These are phyloP conservation scores for Ptilodon capucinus DNA, from an alignment of 2,888 invertebrate genomes.

Conservation along the genomic window DNA sequence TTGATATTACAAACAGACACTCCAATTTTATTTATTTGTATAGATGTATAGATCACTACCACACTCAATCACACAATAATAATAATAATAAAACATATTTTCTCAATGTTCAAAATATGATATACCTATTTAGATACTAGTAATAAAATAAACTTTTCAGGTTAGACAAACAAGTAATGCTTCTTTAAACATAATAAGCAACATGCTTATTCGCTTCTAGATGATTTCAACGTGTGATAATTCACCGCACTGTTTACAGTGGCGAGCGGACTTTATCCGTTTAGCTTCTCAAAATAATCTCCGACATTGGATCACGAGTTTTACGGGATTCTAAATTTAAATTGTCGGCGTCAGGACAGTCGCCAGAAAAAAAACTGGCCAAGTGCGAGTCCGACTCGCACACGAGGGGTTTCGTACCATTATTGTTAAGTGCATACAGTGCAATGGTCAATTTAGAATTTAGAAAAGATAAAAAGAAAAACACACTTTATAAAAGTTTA, in stretches of 20 bases:
- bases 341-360: constrained; percentile 11
- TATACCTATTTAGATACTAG: background rate
- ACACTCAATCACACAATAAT: background rate
- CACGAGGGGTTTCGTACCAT: too few relatives aligned
- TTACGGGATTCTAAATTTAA: constrained; percentile 36
- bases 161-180: background rate
- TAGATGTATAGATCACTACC: too few relatives aligned
- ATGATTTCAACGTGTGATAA: constrained; percentile 11
- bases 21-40: too few relatives aligned
- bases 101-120: background rate
- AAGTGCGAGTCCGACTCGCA: too few relatives aligned
- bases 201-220: background rate
- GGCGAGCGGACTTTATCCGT: constrained; percentile 39
- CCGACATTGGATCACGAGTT: constrained; percentile 54
- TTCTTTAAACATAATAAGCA: background rate
- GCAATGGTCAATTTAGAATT: too few relatives aligned
- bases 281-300: constrained; percentile 54
- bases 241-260: constrained; percentile 24
- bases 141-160: background rate
- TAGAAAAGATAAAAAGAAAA: too few relatives aligned
- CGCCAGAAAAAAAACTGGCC: constrained; percentile 13
- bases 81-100: background rate
- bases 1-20: too few relatives aligned
- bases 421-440: too few relatives aligned
- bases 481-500: too few relatives aligned